phyloP scores from a whole-genome alignment of 1,140 invertebrate genomes.

The Drosophila santomea region DNA sequence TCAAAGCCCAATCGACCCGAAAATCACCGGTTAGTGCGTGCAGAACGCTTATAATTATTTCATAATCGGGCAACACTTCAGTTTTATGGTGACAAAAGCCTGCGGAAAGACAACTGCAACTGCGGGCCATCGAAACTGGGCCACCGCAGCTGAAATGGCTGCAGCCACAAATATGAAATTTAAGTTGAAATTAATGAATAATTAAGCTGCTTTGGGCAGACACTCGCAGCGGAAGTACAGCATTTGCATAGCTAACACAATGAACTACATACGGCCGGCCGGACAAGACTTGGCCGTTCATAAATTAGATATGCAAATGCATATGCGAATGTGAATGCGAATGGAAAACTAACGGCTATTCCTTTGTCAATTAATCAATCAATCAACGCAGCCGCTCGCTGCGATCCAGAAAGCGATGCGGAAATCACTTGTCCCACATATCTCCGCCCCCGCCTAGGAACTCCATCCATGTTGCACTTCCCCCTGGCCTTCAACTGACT shows the following conservation, averaged over 20 bases:
- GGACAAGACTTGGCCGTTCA: slow-evolving; percentile 32
- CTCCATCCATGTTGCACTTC: background rate
- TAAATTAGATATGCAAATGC: slow-evolving; percentile 72
- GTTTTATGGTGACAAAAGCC: slow-evolving; percentile 72
- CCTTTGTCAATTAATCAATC: slow-evolving; percentile 83
- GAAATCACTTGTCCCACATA: slow-evolving; percentile 67
- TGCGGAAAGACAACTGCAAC: slow-evolving; percentile 55
- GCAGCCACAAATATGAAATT: slow-evolving; percentile 56
- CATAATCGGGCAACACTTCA: slow-evolving; percentile 75
- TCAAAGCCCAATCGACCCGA: background rate
- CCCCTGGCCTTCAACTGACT: background rate
- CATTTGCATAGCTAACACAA: slow-evolving; percentile 81
- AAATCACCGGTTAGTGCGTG: background rate
- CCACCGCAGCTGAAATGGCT: slow-evolving; percentile 36
- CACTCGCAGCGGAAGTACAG: slow-evolving; percentile 60
- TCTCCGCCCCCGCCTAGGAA: slow-evolving; percentile 10
- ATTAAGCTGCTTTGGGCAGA: slow-evolving; percentile 64
- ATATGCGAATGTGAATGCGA: slow-evolving; percentile 56
- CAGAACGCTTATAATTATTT: slow-evolving; percentile 73
- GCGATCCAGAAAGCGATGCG: slow-evolving; percentile 54
- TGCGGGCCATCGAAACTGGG: slow-evolving; percentile 51
- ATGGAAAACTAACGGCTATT: slow-evolving; percentile 75
- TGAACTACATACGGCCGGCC: slow-evolving; percentile 62
- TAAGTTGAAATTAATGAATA: slow-evolving; percentile 82
- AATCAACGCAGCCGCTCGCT: slow-evolving; percentile 58